Evolutionary conservation across 2,113 vertebrate species (phyloP), one percentile per base, ranked within the genome.

Genomic region (Brachyhypopomus occidentalis): DNA sequence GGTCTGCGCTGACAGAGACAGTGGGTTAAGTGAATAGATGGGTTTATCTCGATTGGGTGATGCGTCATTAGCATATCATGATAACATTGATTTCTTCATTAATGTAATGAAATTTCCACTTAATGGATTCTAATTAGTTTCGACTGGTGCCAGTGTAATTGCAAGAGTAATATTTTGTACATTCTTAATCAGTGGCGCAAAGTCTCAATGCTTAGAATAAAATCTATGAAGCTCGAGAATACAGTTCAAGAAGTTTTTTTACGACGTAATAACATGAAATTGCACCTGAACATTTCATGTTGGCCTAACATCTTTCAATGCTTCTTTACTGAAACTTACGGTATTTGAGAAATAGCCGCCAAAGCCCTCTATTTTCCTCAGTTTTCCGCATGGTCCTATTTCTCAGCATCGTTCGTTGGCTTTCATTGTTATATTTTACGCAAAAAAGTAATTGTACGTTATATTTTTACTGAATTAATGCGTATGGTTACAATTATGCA

Each of bases 61-160:
- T 87, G 82, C 78, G 64, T 87, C 90, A 92, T 94, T 94, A 92
- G 89, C 93, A 94, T 93, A 93, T 92, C 89, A 88, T 92, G 88
- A 94, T 92, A 91, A 89, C 91, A 93, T 88, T 91, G 92, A 94
- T 93, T 93, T 90, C 87, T 91, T 93, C 88, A 94, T 94, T 93
- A 87, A 76, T 20, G n/a, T 87, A 94, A 92, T 93, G 89, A 90
- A 88, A 92, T 92, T 92, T 89, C 88, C 91, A 89, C 90, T 91
- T 93, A 94, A 90, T 92, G 91, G 89, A 89, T 88, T 87, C 89
- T 92, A 93, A 93, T 94, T 94, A 93, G 79, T 93, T 94, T 92
- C 89, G 90, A 88, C 88, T 88, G 90, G 84, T 88, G 87, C 88
- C 41, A 41, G 79, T 77, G 85, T 92, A 89, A 93, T 91, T 91